Evolutionary conservation across 2,888 invertebrate species (phyloP).

Genomic region (Elysia crispata): DNA sequence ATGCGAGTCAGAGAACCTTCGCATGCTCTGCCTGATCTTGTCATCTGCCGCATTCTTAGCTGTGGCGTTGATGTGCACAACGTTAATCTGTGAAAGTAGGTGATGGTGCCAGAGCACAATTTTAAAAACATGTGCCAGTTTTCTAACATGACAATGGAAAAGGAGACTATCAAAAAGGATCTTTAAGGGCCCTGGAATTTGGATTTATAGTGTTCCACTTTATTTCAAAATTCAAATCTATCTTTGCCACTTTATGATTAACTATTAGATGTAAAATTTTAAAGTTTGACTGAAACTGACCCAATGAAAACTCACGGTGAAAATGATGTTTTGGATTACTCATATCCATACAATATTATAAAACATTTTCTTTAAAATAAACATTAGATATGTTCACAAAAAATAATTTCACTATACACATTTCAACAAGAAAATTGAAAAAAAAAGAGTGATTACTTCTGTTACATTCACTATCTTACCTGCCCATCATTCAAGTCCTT

Average conservation of each 20-base stretch:
- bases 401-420: too few species aligned
- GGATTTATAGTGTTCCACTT: too few species aligned
- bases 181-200: too few species aligned
- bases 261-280: too few species aligned
- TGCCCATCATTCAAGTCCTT: constrained; percentile 82
- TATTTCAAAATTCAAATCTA: too few species aligned
- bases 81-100: constrained; percentile 83
- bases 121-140: neutral
- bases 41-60: constrained; percentile 92
- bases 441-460: too few species aligned
- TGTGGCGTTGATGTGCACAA: constrained; percentile 90
- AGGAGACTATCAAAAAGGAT: too few species aligned
- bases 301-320: neutral
- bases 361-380: neutral
- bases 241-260: too few species aligned
- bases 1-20: constrained; percentile 89
- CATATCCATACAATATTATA: neutral
- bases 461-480: constrained; percentile 60
- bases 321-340: neutral
- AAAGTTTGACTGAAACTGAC: neutral
- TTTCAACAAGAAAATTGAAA: too few species aligned
- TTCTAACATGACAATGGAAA: neutral
- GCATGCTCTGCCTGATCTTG: constrained; percentile 89
- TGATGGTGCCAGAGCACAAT: neutral
- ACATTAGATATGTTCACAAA: too few species aligned